A percentile compares a stretch with the other conserved stretches of the same genome.
These are phyloP conservation scores for Colletes collaris DNA, from an alignment of 2,888 invertebrate species.

Conservation along the genomic window DNA sequence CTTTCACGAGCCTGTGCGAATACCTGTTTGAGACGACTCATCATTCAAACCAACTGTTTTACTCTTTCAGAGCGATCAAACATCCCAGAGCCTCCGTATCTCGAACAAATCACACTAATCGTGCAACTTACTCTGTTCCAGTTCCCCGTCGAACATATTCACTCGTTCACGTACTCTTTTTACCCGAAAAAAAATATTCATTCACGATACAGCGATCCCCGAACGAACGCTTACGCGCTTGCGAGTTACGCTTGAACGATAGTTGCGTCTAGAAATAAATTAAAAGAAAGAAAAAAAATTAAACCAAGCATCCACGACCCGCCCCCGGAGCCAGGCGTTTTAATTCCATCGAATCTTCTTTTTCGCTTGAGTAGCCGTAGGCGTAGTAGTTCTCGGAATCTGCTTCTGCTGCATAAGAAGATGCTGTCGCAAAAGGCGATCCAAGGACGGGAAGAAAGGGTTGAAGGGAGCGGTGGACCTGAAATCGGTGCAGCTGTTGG, in stretches of 20 bases:
- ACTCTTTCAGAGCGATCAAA: constrained; percentile 30
- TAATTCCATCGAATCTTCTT: constrained; percentile 15
- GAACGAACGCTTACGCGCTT: constrained; percentile 14
- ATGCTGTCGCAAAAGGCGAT: constrained; percentile 95
- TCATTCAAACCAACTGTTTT: background rate
- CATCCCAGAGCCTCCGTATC: background rate
- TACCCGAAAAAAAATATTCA: background rate
- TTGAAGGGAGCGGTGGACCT: constrained; percentile 96
- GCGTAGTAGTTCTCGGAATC: constrained; percentile 91
- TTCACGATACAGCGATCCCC: background rate
- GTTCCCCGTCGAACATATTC: constrained; percentile 9
- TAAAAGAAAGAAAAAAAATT: background rate
- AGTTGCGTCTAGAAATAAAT: constrained; percentile 1
- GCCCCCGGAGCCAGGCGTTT: constrained; percentile 8
- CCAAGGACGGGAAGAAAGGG: constrained; percentile 97
- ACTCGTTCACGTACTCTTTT: background rate
- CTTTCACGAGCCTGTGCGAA: too few relatives aligned
- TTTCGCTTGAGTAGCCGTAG: constrained; percentile 85
- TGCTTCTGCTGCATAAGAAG: constrained; percentile 96
- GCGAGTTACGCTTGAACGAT: constrained; percentile 4
- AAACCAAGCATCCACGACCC: background rate
- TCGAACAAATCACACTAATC: constrained; percentile 20
- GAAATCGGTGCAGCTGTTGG: constrained; percentile 97
- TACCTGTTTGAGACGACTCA: too few relatives aligned
- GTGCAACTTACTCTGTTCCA: constrained; percentile 43